These are phyloP conservation scores for Coelogynopora nodosa DNA, from an alignment of 2,888 invertebrate genomes.

Conservation along the genomic window DNA sequence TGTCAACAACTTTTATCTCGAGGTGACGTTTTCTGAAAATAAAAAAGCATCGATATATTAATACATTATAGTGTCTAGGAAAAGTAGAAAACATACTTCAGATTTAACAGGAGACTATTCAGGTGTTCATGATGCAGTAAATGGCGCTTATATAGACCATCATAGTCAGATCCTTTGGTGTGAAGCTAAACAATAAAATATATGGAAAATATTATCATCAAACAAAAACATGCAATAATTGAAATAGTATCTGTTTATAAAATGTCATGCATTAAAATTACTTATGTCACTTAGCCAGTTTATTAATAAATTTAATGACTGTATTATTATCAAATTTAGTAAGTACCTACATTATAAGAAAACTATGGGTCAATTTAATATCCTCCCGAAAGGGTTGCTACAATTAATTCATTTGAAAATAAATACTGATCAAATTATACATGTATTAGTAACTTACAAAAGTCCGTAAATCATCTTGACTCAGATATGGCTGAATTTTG, in stretches of 20 bases:
- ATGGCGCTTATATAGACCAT: conserved; percentile 74
- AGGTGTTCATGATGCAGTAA: conserved; percentile 70
- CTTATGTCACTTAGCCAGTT: too few relatives aligned
- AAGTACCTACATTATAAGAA: too few relatives aligned
- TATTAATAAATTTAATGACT: too few relatives aligned
- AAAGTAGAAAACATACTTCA: not conserved
- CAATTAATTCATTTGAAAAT: not conserved
- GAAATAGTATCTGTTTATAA: too few relatives aligned
- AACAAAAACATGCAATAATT: too few relatives aligned
- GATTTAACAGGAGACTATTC: not conserved
- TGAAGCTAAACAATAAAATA: conserved; percentile 65
- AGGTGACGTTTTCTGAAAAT: conserved; percentile 69
- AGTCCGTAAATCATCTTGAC: not conserved
- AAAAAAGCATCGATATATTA: not conserved
- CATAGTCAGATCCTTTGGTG: conserved; percentile 79
- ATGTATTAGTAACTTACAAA: not conserved
- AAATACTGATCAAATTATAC: not conserved
- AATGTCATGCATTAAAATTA: too few relatives aligned
- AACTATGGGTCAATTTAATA: not conserved
- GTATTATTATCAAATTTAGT: not conserved
- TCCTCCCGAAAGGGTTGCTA: not conserved
- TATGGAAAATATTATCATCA: not conserved
- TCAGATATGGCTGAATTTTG: not conserved
- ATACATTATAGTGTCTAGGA: not conserved
- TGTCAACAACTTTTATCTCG: conserved; percentile 67